Conservation (phyloP, 2,888 invertebrate genomes). For the Meteorus colon region DNA sequence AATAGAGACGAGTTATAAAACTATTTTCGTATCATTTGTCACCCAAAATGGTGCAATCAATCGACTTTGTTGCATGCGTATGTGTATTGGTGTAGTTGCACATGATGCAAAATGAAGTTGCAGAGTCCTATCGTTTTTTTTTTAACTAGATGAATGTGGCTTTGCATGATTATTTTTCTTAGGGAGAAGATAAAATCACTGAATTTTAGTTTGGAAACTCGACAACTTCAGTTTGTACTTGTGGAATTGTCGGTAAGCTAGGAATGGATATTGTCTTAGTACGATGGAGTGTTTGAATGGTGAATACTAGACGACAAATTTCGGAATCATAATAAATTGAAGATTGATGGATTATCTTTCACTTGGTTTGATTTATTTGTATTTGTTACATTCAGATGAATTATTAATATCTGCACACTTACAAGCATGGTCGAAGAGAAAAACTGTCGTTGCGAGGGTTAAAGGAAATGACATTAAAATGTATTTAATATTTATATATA, state of each 20-base stretch:
- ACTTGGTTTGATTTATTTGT: neutral
- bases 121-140: neutral
- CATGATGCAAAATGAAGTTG: constrained; percentile 3
- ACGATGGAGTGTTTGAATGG: too few species aligned
- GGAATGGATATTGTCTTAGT: neutral
- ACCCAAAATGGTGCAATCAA: constrained; percentile 12
- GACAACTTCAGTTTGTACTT: neutral
- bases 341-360: neutral
- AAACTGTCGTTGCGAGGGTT: neutral
- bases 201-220: neutral
- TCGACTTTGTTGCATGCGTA: neutral
- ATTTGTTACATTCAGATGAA: neutral
- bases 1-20: neutral
- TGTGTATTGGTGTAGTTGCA: neutral
- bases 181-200: neutral
- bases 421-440: neutral
- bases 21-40: constrained; percentile 1
- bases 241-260: neutral
- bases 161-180: neutral
- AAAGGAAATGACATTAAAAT: neutral
- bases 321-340: too few species aligned
- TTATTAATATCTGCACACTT: neutral
- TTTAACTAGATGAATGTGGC: neutral
- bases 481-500: neutral
- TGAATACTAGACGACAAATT: neutral